Percentiles rank a stretch among this genome's conserved stretches.
Evolutionary conservation across 2,113 vertebrate species (phyloP).

Genomic region (Dunckerocampus dactyliophorus): DNA sequence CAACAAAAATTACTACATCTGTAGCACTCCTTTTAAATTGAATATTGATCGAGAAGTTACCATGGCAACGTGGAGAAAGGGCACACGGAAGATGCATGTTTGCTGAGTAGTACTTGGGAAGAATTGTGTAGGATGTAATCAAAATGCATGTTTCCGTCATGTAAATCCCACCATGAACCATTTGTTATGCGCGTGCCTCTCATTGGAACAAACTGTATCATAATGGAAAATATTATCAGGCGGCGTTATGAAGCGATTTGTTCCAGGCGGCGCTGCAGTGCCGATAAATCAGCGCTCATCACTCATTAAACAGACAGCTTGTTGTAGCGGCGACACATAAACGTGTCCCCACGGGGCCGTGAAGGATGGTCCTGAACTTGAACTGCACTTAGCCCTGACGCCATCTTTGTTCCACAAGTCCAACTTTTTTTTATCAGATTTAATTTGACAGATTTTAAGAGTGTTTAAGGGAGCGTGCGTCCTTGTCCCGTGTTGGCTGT

Average conservation of each 20-base stretch:
- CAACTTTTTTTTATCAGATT: constrained; percentile 23
- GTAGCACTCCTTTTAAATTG: neutral
- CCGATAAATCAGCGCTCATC: constrained; percentile 51
- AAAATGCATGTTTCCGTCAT: neutral
- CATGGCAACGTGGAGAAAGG: neutral
- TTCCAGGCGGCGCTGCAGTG: constrained; percentile 40
- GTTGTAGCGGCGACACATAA: constrained; percentile 29
- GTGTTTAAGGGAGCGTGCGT: constrained; percentile 26
- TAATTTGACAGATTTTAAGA: constrained; percentile 46
- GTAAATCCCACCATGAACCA: neutral
- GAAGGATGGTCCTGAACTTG: constrained; percentile 66
- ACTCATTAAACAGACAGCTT: constrained; percentile 48
- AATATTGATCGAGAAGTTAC: neutral
- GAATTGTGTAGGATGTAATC: too few relatives aligned
- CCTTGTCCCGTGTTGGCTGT: constrained; percentile 30
- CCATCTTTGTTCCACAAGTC: constrained; percentile 6
- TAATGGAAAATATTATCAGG: constrained; percentile 35
- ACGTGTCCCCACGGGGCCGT: constrained; percentile 34
- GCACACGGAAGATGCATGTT: neutral
- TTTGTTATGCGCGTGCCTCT: too few relatives aligned
- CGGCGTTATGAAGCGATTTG: constrained; percentile 49
- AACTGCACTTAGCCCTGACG: constrained; percentile 41
- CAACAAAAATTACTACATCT: neutral
- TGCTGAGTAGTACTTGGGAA: neutral
- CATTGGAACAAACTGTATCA: too few relatives aligned